Evolutionary conservation across 2,888 invertebrate species (phyloP), one percentile per base, ranked within the genome.

Genomic region (Ephialtes manifestator): DNA sequence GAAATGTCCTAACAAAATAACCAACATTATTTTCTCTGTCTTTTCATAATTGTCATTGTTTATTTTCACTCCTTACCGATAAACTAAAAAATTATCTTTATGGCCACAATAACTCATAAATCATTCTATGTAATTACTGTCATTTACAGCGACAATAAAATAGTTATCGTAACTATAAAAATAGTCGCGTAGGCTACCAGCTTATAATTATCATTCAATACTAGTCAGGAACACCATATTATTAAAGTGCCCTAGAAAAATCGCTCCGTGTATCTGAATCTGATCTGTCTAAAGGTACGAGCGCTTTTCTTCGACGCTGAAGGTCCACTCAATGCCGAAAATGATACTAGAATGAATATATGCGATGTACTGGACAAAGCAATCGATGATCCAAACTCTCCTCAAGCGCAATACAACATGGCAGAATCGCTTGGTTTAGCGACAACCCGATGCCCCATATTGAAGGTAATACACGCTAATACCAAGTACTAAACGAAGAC

Each of bases 331-430:
- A n/a, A 75, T 55, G 28, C 39, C 8, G n/a, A 60, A 43, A 72
- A 43, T 5, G 60, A 48, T 4, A 74, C 35, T 1, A 67, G 46
- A 31, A 68, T 80, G 20, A 82, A 83, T 15, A 24, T 87, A 10
- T 87, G 87, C 71, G 74, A 79, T 2, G 60, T 86, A 11, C 79
- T 87, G 3, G 63, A 84, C n/a, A 82, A 35, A 11, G 77, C 76
- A 15, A 63, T 80, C 13, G 46, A 51, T 11, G 24, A 85, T 7
- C 78, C 79, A 0, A 55, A 48, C 18, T 84, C 75, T 8, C 31
- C 43, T 10, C 31, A 85, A 28, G 63, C 70, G 10, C 65, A 58
- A 55, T 78, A 81, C 24, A 68, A 46, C 39, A 78, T 86, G 68
- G 43, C 80, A n/a, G 71, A 67, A 15, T 15, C 72, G n/a, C 55